phyloP scores from a whole-genome alignment of 2,888 invertebrate genomes.

The Coleophora deauratella region DNA sequence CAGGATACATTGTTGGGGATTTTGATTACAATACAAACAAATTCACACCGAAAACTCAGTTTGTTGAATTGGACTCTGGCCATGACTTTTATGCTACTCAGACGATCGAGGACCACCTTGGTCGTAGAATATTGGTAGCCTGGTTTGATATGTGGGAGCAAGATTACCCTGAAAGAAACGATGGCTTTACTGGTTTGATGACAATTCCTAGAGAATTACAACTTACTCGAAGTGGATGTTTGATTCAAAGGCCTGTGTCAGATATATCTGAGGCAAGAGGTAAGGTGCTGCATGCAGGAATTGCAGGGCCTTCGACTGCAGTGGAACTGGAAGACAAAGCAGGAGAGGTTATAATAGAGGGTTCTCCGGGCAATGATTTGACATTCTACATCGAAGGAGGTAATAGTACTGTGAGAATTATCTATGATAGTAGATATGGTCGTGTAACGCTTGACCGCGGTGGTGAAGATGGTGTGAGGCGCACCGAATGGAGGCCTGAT shows the following conservation, averaged over 20 bases:
- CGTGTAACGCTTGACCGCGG: constrained; percentile 44
- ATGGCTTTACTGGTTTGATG: constrained; percentile 57
- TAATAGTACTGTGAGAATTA: constrained; percentile 27
- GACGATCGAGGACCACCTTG: constrained; percentile 31
- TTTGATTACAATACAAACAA: constrained; percentile 40
- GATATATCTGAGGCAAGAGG: constrained; percentile 26
- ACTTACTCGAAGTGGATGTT: constrained; percentile 25
- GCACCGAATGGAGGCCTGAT: constrained; percentile 39
- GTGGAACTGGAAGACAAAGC: constrained; percentile 31
- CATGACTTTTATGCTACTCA: constrained; percentile 66
- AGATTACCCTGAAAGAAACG: constrained; percentile 42
- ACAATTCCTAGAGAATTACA: constrained; percentile 45
- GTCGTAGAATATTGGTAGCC: constrained; percentile 43
- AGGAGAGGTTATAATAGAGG: constrained; percentile 35
- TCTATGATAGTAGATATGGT: constrained; percentile 27
- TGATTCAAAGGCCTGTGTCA: constrained; percentile 41
- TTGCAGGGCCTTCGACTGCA: constrained; percentile 7
- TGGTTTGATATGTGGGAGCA: constrained; percentile 65
- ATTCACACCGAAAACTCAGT: constrained; percentile 37
- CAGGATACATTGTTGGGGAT: constrained; percentile 56
- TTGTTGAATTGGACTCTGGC: constrained; percentile 47
- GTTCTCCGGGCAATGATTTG: constrained; percentile 23
- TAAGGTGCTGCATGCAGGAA: constrained; percentile 22
- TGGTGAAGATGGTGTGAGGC: constrained; percentile 40
- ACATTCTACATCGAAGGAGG: constrained; percentile 32